Base-by-base conservation (phyloP, 2,888 invertebrate genomes). In the Scaeva pyrastri region DNA sequence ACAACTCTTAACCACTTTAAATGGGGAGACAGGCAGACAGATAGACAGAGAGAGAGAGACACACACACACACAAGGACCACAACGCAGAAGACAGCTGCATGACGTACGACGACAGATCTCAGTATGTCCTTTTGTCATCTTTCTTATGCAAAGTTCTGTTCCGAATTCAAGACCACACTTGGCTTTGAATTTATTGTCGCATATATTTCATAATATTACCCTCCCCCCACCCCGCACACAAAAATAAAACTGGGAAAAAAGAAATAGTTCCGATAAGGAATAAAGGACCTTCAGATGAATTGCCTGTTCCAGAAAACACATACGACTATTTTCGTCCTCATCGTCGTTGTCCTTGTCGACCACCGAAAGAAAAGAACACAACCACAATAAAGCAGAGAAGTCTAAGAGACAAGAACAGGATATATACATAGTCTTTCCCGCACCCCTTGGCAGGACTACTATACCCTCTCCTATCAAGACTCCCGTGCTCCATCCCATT, bases 141-240 rank as follows among this genome's bases (percentile, higher is more conserved):
- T 76, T 85, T 85, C 80, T 80, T 80, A 85, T 85, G 75, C 80
- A 80, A 84, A 80, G 66, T n/a, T 75, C 72, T 79, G 71, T 71
- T 84, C 84, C 64, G 12, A 79, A 75, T 84, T 84, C 79, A 79
- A 75, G 84, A 84, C 84, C 84, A 80, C 70, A 84, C 66, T 84
- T 85, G 80, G 52, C 76, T 75, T 76, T 76, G 71, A 80, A 85
- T 85, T 85, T 85, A 85, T 73, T 76, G 75, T 72, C 66, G 75
- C 84, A 31, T 31, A 85, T 80, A 85, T 80, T 85, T 80, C 80
- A 80, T 41, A 85, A 72, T 31, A n/a, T n/a, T n/a, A n/a, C n/a
- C n/a, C n/a, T n/a, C n/a, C n/a, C n/a, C n/a, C 31, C 31, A 31
- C 1, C 26, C 14, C 77, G 26, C 76, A 52, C 4, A 48, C 23